These are phyloP conservation scores for Phymanthus crucifer DNA, from an alignment of 92 coral and sea anemone species.

Conservation along the genomic window DNA sequence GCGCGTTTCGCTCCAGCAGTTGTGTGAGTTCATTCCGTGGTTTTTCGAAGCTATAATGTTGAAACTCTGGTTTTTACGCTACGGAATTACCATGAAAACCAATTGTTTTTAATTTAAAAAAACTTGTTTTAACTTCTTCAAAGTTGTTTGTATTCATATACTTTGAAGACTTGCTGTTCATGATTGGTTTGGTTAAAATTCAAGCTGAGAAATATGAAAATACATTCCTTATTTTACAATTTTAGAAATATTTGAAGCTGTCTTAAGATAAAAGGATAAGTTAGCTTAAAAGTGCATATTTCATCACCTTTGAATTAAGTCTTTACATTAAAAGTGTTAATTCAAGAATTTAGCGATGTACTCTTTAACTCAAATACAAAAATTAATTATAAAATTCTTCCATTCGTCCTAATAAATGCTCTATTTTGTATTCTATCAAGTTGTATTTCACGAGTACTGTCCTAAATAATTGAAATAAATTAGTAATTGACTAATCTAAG, in stretches of 20 bases:
- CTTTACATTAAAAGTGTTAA: not conserved
- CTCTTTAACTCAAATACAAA: not conserved
- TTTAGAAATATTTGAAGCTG: not conserved
- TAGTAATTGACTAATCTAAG: no score
- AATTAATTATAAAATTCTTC: not conserved
- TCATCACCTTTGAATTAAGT: not conserved
- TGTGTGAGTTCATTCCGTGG: not conserved
- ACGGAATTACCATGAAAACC: not conserved
- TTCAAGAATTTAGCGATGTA: not conserved
- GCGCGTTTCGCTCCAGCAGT: slow-evolving; percentile 2
- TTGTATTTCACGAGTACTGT: no score
- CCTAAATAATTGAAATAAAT: no score
- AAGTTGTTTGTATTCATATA: not conserved
- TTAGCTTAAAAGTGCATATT: not conserved
- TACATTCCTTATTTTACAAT: not conserved
- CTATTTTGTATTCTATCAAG: not conserved
- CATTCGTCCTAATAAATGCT: not conserved
- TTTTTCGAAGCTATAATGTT: not conserved
- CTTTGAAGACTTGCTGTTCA: not conserved
- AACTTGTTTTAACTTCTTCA: not conserved
- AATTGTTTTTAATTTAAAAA: not conserved
- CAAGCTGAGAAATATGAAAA: not conserved
- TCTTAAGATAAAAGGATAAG: not conserved
- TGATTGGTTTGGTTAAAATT: not conserved
- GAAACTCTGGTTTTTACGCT: not conserved